A percentile compares a stretch with the other conserved stretches of the same genome.
Conservation (phyloP, 2,113 vertebrate genomes). For the Psittacula cyanocephala region DNA sequence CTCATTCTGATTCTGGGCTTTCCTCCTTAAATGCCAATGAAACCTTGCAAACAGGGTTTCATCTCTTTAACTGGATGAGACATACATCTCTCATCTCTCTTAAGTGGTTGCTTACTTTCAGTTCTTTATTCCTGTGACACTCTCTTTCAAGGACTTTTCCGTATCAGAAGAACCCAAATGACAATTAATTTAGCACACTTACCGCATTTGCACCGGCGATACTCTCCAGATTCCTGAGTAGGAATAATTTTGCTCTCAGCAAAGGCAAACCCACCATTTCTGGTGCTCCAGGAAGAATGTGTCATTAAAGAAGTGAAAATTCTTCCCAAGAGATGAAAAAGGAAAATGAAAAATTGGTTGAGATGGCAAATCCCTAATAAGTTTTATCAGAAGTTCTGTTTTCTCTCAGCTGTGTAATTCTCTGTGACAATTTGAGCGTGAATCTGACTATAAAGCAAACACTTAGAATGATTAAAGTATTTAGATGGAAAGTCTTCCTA, state of each 20-base stretch:
- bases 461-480: background rate
- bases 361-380: background rate
- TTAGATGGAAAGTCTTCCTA: conserved; percentile 10
- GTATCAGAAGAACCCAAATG: background rate
- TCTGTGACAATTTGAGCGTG: background rate
- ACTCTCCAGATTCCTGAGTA: background rate
- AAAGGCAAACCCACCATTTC: background rate
- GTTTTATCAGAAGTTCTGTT: background rate
- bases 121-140: background rate
- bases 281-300: background rate
- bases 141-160: conserved; percentile 32
- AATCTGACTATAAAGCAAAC: background rate
- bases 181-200: conserved; percentile 42
- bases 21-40: conserved; percentile 20
- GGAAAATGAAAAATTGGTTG: background rate
- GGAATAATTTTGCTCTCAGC: background rate
- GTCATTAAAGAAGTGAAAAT: background rate
- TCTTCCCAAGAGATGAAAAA: background rate
- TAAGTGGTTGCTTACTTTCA: conserved; percentile 13
- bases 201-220: background rate
- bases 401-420: background rate
- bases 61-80: background rate
- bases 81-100: background rate
- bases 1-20: background rate
- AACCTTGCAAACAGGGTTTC: conserved; percentile 5